Evolutionary conservation across 2,888 invertebrate species (phyloP), one percentile per base, ranked within the genome.

Genomic region (Coenonympha glycerion): DNA sequence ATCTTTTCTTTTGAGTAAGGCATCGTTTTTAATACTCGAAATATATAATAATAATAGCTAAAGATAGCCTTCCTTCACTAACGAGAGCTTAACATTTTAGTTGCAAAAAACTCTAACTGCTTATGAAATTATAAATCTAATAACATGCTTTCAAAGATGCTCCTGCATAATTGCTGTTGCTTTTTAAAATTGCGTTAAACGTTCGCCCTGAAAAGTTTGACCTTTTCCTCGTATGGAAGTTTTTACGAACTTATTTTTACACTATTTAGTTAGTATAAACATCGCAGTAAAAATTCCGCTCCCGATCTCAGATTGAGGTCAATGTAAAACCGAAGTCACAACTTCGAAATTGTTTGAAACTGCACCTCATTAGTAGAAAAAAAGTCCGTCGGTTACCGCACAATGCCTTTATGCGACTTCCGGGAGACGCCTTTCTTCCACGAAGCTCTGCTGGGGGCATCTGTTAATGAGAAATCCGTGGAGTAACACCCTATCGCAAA

Each of bases 281-380:
- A 52, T 41, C 22, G 45, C 46, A 49, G 53, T 53, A 49, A 42
- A 50, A 52, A 41, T 39, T 46, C 34, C 37, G 42, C 40, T 49
- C 53, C 53, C 24, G n/a, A 28, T 34, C 44, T 26, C 44, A 50
- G 53, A 55, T 57, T 45, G 52, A 52, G 56, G 55, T 52, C 56
- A 55, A 52, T 52, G 52, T 47, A 56, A 52, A 49, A 48, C 49
- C 42, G 47, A 47, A 45, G 52, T 49, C 44, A 30, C 28, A 55
- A 55, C 44, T 52, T 49, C 45, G 33, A 53, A 55, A 55, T 34
- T 48, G 54, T 73, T 72, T 72, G 73, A 77, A 76, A 36, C 54
- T 50, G 65, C 62, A 61, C 66, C 79, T 83, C 83, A 81, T 83
- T 83, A 84, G 71, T 62, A 65, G 59, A 58, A 62, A 65, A 67